phyloP scores from a whole-genome alignment of 2,888 invertebrate species.

The Ormyrus pomaceus region DNA sequence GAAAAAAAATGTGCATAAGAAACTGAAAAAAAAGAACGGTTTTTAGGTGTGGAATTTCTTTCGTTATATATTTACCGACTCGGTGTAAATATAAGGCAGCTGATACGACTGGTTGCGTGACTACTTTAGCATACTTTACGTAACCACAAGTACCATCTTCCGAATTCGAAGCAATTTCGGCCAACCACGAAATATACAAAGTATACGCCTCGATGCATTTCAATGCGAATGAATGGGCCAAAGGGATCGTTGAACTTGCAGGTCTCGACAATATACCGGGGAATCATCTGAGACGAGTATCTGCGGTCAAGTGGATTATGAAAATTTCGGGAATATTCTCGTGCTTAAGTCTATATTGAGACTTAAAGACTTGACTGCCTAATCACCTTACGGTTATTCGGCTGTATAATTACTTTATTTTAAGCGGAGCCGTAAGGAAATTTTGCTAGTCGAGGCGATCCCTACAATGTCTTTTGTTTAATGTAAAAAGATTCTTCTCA shows the following conservation, averaged over 20 bases:
- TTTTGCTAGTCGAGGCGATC: too few species aligned
- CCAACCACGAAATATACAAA: slow-evolving; percentile 36
- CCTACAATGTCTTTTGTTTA: too few species aligned
- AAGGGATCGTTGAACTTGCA: slow-evolving; percentile 41
- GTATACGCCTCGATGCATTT: slow-evolving; percentile 45
- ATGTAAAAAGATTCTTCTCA: too few species aligned
- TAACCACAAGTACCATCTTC: slow-evolving; percentile 43
- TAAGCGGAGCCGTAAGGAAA: too few species aligned
- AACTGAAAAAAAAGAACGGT: background rate
- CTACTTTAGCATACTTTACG: slow-evolving; percentile 23
- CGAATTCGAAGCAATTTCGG: slow-evolving; percentile 39
- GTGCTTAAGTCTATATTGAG: slow-evolving; percentile 8
- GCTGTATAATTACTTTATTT: too few species aligned
- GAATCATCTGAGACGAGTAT: too few species aligned
- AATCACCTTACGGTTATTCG: too few species aligned
- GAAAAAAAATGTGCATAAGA: background rate
- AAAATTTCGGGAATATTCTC: slow-evolving; percentile 6
- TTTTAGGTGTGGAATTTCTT: background rate
- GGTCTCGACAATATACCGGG: background rate
- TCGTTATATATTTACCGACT: background rate
- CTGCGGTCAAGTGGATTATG: background rate
- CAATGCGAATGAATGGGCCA: slow-evolving; percentile 43
- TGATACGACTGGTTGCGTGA: slow-evolving; percentile 21
- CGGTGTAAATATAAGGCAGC: background rate
- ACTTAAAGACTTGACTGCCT: slow-evolving; percentile 2